Conservation (phyloP, 2,797 vertebrate species). For the Rhinoraja longicauda region DNA sequence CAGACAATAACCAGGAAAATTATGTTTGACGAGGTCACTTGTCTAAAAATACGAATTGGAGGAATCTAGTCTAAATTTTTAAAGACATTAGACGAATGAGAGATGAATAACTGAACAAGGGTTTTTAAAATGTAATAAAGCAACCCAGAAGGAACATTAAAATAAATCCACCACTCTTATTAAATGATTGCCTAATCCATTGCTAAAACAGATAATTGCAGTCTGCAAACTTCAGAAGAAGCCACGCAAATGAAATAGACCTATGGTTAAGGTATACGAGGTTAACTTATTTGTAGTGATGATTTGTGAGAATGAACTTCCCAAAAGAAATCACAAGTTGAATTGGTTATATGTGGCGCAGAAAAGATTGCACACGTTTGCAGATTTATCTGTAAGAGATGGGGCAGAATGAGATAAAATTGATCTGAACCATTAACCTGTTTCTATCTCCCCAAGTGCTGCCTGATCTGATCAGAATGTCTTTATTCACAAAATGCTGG, state of each 20-base stretch:
- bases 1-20: background rate
- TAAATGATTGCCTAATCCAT: too few species aligned
- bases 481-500: too few species aligned
- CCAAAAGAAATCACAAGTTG: background rate
- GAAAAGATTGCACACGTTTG: background rate
- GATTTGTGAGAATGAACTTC: background rate
- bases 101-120: background rate
- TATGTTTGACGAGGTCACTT: background rate
- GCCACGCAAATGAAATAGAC: background rate
- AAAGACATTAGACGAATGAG: background rate
- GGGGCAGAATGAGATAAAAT: background rate
- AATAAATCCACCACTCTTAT: background rate
- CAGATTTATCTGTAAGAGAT: background rate
- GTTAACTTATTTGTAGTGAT: background rate
- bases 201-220: too few species aligned
- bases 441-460: too few species aligned
- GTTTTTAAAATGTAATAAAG: background rate
- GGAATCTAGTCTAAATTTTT: background rate
- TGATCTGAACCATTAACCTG: too few species aligned
- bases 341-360: background rate
- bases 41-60: background rate
- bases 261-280: background rate
- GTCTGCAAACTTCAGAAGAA: background rate
- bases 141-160: background rate
- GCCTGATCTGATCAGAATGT: too few species aligned